These are phyloP conservation scores for Ctenopoma multispine DNA, from an alignment of 2,797 vertebrate genomes.

Conservation along the genomic window DNA sequence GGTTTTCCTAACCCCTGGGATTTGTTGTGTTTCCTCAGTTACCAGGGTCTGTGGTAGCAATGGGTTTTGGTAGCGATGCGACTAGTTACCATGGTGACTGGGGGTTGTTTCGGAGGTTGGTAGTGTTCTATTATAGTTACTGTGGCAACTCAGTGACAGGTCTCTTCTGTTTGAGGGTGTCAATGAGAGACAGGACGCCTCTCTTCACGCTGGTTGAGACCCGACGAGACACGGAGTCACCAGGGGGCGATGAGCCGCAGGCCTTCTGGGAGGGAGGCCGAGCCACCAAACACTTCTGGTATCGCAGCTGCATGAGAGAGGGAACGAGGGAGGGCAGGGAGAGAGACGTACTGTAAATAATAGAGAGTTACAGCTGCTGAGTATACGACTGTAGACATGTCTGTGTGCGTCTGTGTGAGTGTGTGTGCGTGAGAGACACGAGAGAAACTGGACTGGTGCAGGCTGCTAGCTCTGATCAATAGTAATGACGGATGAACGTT, in stretches of 20 bases:
- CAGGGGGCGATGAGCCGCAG: constrained; percentile 90
- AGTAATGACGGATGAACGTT: constrained; percentile 69
- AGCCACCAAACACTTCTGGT: constrained; percentile 98
- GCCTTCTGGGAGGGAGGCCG: constrained; percentile 94
- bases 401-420: constrained; percentile 2
- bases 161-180: constrained; percentile 99
- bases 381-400: constrained; percentile 20
- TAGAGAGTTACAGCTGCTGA: constrained; percentile 61
- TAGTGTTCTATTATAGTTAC: constrained; percentile 58
- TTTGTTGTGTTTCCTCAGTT: constrained; percentile 58
- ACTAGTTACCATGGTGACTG: constrained; percentile 67
- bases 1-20: constrained; percentile 30
- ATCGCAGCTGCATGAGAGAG: constrained; percentile 87
- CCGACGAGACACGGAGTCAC: constrained; percentile 93
- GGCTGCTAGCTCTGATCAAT: constrained; percentile 67
- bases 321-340: constrained; percentile 5
- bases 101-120: constrained; percentile 31
- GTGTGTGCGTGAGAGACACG: not conserved
- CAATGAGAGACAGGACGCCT: constrained; percentile 96
- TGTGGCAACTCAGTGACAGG: constrained; percentile 92
- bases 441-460: constrained; percentile 30
- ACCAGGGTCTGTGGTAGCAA: constrained; percentile 54
- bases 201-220: constrained; percentile 97
- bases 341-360: constrained; percentile 44
- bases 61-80: constrained; percentile 54